Evolutionary conservation across 2,797 vertebrate genomes (phyloP).

Genomic region (Brachymystax lenok): DNA sequence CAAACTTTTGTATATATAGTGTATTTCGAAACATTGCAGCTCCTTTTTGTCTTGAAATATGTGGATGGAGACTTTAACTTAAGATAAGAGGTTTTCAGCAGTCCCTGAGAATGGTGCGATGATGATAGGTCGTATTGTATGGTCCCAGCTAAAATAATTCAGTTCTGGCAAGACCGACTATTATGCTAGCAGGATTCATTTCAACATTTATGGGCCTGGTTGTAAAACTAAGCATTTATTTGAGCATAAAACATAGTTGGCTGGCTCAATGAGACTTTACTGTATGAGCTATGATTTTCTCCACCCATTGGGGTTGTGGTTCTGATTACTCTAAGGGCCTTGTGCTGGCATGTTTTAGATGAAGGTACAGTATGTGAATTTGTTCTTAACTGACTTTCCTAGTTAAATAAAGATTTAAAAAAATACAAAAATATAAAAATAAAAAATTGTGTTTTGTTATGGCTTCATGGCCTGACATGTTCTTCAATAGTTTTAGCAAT

Average conservation of each 20-base stretch:
- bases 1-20: no score
- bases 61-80: constrained; percentile 42
- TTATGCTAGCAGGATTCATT: constrained; percentile 48
- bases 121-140: constrained; percentile 36
- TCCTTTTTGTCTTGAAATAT: constrained; percentile 31
- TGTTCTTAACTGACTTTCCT: no score
- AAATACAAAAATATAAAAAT: no score
- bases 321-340: constrained; percentile 56
- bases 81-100: constrained; percentile 34
- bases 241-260: constrained; percentile 45
- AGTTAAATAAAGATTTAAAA: no score
- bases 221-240: constrained; percentile 64
- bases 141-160: constrained; percentile 49
- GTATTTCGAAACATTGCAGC: no score
- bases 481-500: constrained; percentile 37
- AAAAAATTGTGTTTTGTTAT: constrained; percentile 37
- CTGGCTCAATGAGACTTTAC: constrained; percentile 36
- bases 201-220: constrained; percentile 53
- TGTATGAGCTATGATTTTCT: constrained; percentile 48
- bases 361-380: constrained; percentile 9
- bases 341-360: constrained; percentile 63
- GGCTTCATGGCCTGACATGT: constrained; percentile 26
- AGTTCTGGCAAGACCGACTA: constrained; percentile 43
- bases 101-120: constrained; percentile 42
- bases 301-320: constrained; percentile 52